Conservation (phyloP, 2,888 invertebrate genomes). For the Argynnis bischoffii region DNA sequence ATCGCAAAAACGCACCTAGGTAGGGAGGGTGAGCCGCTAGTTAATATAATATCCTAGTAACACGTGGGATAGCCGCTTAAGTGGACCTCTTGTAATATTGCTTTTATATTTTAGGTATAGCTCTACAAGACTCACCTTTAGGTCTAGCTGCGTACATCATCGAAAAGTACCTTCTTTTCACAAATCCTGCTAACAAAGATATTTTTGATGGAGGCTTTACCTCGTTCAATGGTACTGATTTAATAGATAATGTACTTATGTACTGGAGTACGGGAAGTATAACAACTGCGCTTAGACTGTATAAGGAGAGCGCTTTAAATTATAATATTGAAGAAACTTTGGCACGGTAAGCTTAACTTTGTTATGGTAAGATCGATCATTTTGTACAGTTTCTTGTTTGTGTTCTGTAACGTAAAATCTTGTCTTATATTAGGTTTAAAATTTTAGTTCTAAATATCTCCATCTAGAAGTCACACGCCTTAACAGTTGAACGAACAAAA, state of each 20-base stretch:
- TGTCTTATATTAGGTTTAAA: too few species aligned
- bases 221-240: constrained; percentile 57
- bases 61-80: too few species aligned
- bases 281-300: constrained; percentile 78
- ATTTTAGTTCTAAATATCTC: background rate
- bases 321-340: constrained; percentile 54
- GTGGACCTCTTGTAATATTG: too few species aligned
- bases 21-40: too few species aligned
- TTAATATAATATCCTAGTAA: too few species aligned
- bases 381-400: background rate
- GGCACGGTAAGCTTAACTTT: constrained; percentile 53
- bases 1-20: too few species aligned
- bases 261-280: constrained; percentile 79
- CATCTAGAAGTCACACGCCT: too few species aligned
- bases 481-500: too few species aligned
- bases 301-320: constrained; percentile 82
- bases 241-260: constrained; percentile 80
- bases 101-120: constrained; percentile 80
- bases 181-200: constrained; percentile 77
- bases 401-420: background rate
- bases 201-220: constrained; percentile 85
- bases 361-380: constrained; percentile 6
- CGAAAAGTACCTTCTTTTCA: constrained; percentile 90
- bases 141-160: constrained; percentile 94
- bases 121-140: constrained; percentile 88